phyloP scores from a whole-genome alignment of 2,113 vertebrate genomes.

The Symphodus melops region DNA sequence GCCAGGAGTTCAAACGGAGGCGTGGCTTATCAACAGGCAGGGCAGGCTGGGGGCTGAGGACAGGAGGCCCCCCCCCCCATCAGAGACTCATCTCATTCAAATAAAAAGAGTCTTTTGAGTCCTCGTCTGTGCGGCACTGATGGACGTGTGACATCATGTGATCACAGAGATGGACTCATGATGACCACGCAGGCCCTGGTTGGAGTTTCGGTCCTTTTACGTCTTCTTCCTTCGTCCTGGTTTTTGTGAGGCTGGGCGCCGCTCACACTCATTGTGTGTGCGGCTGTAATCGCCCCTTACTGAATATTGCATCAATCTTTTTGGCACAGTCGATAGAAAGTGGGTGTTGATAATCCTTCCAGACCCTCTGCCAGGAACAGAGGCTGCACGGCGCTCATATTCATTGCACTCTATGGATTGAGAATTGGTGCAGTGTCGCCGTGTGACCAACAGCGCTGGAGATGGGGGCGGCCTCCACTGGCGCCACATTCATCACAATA shows the following conservation, averaged over 20 bases:
- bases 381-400: constrained; percentile 56
- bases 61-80: no score
- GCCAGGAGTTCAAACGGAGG: no score
- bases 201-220: constrained; percentile 13
- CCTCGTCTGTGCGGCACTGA: no score
- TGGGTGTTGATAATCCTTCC: constrained; percentile 70
- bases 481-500: constrained; percentile 72
- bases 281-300: constrained; percentile 4
- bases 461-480: constrained; percentile 58
- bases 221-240: background rate
- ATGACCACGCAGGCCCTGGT: background rate
- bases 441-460: constrained; percentile 61
- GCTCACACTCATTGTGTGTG: background rate
- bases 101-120: no score
- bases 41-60: no score
- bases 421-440: constrained; percentile 35
- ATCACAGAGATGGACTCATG: background rate
- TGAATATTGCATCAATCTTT: constrained; percentile 58
- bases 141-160: no score
- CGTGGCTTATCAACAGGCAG: no score
- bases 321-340: constrained; percentile 56
- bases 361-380: constrained; percentile 68
- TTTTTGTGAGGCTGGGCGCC: background rate
- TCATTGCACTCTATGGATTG: constrained; percentile 69
- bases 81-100: no score